Conservation (phyloP, 2,888 invertebrate species). For the Aleiodes leptofemur region DNA sequence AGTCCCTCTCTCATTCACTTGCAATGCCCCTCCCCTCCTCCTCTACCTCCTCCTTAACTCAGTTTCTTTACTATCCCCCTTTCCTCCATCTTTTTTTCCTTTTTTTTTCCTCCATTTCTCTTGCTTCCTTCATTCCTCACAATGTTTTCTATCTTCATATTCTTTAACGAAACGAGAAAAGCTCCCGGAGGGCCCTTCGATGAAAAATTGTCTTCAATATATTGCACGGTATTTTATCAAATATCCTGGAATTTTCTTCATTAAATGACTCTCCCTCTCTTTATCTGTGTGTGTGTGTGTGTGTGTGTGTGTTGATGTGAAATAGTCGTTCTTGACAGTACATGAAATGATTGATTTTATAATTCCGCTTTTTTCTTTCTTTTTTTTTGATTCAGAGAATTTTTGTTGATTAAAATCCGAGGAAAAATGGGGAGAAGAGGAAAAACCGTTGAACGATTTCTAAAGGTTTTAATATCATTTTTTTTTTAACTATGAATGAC, state of each 20-base stretch:
- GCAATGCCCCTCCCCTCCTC: constrained; percentile 46
- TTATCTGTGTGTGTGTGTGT: too few species aligned
- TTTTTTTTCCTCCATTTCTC: constrained; percentile 48
- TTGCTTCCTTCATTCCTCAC: constrained; percentile 44
- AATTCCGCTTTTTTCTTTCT: background rate
- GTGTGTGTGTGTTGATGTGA: too few species aligned
- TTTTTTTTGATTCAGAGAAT: too few species aligned
- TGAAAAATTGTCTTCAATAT: constrained; percentile 27
- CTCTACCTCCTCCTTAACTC: constrained; percentile 45
- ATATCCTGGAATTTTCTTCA: constrained; percentile 18
- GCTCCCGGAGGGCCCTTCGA: constrained; percentile 42
- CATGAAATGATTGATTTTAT: constrained; percentile 3
- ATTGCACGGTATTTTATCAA: constrained; percentile 21
- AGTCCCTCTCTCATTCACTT: constrained; percentile 47
- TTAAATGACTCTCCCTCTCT: constrained; percentile 2
- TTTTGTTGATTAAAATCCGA: too few species aligned
- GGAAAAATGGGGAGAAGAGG: too few species aligned
- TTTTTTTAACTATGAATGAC: background rate
- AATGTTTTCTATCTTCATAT: constrained; percentile 43
- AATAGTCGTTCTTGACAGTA: too few species aligned
- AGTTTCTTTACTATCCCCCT: constrained; percentile 25
- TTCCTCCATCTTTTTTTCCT: constrained; percentile 43
- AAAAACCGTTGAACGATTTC: too few species aligned
- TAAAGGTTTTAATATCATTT: too few species aligned
- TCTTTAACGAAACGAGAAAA: constrained; percentile 46